phyloP scores from a whole-genome alignment of 2,888 invertebrate genomes.

The Idaea biselata region DNA sequence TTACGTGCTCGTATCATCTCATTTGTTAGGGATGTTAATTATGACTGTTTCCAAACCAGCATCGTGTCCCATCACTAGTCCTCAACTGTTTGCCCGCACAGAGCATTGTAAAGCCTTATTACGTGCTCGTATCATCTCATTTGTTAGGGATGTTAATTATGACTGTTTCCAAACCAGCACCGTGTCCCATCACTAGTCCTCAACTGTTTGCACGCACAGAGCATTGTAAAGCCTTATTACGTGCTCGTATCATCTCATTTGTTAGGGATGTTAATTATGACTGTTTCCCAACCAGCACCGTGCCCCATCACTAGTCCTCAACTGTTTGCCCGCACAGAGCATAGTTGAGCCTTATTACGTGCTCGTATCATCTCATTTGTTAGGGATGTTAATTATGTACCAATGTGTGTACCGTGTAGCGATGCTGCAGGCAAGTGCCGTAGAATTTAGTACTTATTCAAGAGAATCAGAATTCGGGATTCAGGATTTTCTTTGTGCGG shows the following conservation, averaged over 20 bases:
- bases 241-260: background rate
- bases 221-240: background rate
- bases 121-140: no score
- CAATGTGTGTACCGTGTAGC: background rate
- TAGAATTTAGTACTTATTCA: no score
- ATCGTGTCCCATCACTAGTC: no score
- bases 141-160: no score
- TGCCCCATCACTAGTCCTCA: background rate
- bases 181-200: background rate
- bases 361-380: background rate
- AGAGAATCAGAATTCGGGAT: no score
- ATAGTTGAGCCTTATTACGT: background rate
- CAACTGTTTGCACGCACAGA: background rate
- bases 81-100: no score
- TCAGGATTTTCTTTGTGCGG: no score
- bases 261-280: background rate
- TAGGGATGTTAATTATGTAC: background rate
- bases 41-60: no score
- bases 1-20: no score
- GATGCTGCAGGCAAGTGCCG: background rate
- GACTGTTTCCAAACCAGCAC: background rate
- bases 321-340: background rate
- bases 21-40: no score
- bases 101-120: no score
- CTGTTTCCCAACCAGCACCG: background rate